phyloP scores from a whole-genome alignment of 2,113 vertebrate genomes.

The Calidris pygmaea region DNA sequence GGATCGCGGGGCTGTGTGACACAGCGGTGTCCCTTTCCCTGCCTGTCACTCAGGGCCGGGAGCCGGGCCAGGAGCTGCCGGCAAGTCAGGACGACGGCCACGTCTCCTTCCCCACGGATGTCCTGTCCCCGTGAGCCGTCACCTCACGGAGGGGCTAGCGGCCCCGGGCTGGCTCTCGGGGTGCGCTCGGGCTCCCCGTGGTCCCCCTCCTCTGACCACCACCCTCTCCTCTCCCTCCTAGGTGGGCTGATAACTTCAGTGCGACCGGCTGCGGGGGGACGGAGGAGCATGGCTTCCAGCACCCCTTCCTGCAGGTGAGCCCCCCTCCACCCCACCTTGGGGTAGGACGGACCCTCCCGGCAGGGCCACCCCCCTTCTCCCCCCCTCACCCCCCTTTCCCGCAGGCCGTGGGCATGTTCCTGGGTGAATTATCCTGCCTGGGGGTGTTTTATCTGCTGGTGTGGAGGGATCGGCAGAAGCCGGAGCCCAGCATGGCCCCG shows the following conservation, averaged over 20 bases:
- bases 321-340: rapidly evolving
- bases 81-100: background rate
- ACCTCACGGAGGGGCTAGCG: background rate
- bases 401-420: conserved; percentile 92
- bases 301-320: conserved; percentile 84
- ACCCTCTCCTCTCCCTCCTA: conserved; percentile 22
- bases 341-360: rapidly evolving
- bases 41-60: background rate
- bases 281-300: conserved; percentile 79
- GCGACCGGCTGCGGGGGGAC: conserved; percentile 76
- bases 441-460: conserved; percentile 84
- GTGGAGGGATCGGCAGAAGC: conserved; percentile 70
- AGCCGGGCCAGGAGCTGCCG: background rate
- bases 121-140: background rate
- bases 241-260: conserved; percentile 89
- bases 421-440: conserved; percentile 89
- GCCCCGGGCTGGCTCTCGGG: background rate
- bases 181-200: rapidly evolving
- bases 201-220: background rate
- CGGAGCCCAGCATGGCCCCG: conserved; percentile 72
- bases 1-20: background rate
- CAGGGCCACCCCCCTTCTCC: background rate
- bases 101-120: background rate
- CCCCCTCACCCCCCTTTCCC: background rate
- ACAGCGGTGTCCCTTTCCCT: background rate